Percentiles rank a stretch among this genome's conserved stretches.
phyloP scores from a whole-genome alignment of 2,797 vertebrate genomes.

The Dallia pectoralis region DNA sequence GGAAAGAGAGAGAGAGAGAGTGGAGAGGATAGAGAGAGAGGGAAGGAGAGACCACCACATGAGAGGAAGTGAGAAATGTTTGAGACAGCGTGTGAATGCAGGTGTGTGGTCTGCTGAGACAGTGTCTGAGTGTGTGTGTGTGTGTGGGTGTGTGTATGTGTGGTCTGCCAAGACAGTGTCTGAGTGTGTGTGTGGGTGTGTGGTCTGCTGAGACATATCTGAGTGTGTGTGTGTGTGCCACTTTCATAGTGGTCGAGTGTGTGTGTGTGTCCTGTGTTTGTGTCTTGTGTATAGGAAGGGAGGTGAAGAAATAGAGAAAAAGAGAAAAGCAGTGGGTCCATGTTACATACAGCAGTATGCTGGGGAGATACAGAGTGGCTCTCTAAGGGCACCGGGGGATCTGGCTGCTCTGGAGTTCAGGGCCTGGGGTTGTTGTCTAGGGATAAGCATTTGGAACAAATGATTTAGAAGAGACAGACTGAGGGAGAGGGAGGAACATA shows the following conservation, averaged over 20 bases:
- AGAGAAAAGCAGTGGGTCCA: background rate
- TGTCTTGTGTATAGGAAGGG: too few relatives aligned
- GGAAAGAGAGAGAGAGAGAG: background rate
- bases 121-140: too few relatives aligned
- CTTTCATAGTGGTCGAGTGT: too few relatives aligned
- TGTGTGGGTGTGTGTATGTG: too few relatives aligned
- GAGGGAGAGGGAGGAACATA: background rate
- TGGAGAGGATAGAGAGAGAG: background rate
- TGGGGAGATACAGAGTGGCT: background rate
- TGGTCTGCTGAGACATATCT: too few relatives aligned
- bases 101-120: too few relatives aligned
- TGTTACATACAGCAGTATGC: background rate
- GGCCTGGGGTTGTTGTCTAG: background rate
- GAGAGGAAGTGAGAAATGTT: too few relatives aligned
- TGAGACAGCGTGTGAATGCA: too few relatives aligned
- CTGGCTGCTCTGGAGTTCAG: background rate
- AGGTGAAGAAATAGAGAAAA: background rate
- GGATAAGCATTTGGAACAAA: background rate
- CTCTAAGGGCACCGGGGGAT: background rate
- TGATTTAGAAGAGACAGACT: background rate
- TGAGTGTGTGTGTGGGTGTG: too few relatives aligned
- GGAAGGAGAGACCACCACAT: background rate
- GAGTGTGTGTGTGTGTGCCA: too few relatives aligned
- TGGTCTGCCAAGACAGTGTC: too few relatives aligned
- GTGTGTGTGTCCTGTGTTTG: too few relatives aligned